Percentiles rank a stretch among this genome's conserved stretches.
phyloP scores from a whole-genome alignment of 2,797 vertebrate genomes.

The Scarus forsteni region DNA sequence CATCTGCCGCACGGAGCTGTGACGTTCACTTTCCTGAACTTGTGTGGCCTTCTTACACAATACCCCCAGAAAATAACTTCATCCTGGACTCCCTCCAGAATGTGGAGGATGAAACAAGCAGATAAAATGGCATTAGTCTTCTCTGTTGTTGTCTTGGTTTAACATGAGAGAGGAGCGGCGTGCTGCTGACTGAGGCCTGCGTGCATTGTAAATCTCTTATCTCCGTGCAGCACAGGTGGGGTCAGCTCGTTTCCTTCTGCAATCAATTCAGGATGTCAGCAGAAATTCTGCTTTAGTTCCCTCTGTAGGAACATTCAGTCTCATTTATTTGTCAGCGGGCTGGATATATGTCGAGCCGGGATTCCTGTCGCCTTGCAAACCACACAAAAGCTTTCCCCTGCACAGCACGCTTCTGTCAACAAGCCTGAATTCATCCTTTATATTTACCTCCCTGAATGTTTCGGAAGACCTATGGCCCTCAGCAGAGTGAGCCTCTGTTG shows the following conservation, averaged over 20 bases:
- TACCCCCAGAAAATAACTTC: slow-evolving; percentile 47
- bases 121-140: slow-evolving; percentile 50
- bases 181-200: slow-evolving; percentile 41
- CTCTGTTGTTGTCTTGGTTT: slow-evolving; percentile 48
- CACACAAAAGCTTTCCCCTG: slow-evolving; percentile 17
- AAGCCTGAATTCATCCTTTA: slow-evolving; percentile 18
- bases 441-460: slow-evolving; percentile 8
- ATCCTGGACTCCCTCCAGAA: slow-evolving; percentile 45
- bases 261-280: slow-evolving; percentile 66
- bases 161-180: slow-evolving; percentile 37
- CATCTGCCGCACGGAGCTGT: slow-evolving; percentile 47
- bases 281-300: slow-evolving; percentile 64
- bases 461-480: slow-evolving; percentile 3
- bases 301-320: slow-evolving; percentile 52
- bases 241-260: slow-evolving; percentile 47
- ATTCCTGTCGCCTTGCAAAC: slow-evolving; percentile 32
- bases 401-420: slow-evolving; percentile 22
- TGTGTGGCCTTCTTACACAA: slow-evolving; percentile 49
- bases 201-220: slow-evolving; percentile 63
- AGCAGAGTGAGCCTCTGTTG: neutral
- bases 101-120: slow-evolving; percentile 57
- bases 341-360: slow-evolving; percentile 44
- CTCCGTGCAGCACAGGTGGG: slow-evolving; percentile 61
- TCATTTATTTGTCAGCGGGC: slow-evolving; percentile 68
- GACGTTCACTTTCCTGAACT: slow-evolving; percentile 44